Evolutionary conservation across 64 coral and sea anemone species (phyloP), one percentile per base, ranked within the genome.

Genomic region (Stichodactyla mertensii): DNA sequence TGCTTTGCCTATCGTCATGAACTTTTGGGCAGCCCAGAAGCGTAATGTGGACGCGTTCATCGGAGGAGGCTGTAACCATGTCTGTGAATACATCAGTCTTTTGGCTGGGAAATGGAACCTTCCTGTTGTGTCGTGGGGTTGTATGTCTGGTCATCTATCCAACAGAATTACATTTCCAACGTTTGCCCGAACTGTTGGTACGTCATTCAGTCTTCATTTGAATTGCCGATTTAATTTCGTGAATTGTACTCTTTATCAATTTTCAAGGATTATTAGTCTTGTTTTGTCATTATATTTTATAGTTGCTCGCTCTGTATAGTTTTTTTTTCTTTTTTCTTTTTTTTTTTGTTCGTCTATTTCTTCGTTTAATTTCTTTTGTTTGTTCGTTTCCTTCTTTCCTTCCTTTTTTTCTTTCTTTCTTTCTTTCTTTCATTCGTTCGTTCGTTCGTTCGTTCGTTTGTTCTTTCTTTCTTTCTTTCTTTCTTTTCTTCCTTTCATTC

Each of bases 141-240:
- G 93, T 77, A 95, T 95, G 93, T 95, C 93, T 19, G 91, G 90
- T 52, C 93, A 95, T 87, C 55, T 95, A 6, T 95, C 93, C 7
- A 95, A 95, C 84, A 92, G 93, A 83, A 95, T 89, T 51, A 95
- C 93, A 0, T 95, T 95, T n/a, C 93, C 93, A 6, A 95, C 93
- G 5, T 95, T 95, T 53, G 93, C 91, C 5, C 61, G 93, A 57
- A 95, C 93, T 51, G 93, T 95, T 74, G 69, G 69, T 74, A 31
- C 11, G 69, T 74, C 69, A 36, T 9, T 15, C 9, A 58, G 14
- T 11, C 9, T 6, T 45, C 36, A 58, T 58, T 11, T 11, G 9
- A 15, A 9, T 58, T 58, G 14, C 8, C 8, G 56, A 58, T 4
- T 58, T 1, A 58, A 15, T 11, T 58, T 58, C 14, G 8, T 31